Conservation (phyloP, 2,888 invertebrate species). For the Nomada flava region DNA sequence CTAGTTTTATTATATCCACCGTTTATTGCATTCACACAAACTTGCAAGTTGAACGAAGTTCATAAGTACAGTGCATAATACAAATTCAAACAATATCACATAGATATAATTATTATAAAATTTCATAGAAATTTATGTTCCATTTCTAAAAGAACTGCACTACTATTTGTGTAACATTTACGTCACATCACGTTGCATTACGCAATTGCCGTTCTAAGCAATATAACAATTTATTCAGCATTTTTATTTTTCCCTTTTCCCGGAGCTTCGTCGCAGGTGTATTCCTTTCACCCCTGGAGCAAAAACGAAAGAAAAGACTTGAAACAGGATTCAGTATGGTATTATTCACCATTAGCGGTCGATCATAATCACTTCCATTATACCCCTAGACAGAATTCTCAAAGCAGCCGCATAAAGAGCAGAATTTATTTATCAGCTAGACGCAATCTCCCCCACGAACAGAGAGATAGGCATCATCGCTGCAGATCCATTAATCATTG, state of each 20-base stretch:
- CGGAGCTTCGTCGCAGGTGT: too few relatives aligned
- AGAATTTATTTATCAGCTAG: conserved; percentile 65
- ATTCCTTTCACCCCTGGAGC: not conserved
- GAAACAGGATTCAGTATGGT: not conserved
- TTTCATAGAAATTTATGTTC: too few relatives aligned
- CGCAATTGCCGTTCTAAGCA: too few relatives aligned
- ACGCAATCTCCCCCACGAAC: conserved; percentile 15
- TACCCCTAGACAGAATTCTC: conserved; percentile 25
- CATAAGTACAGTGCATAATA: not conserved
- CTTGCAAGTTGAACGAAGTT: not conserved
- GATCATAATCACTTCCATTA: conserved; percentile 58
- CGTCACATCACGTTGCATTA: too few relatives aligned
- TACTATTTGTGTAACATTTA: too few relatives aligned
- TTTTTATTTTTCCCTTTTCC: too few relatives aligned
- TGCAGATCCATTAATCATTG: conserved; percentile 64
- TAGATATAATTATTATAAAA: too few relatives aligned
- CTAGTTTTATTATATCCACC: not conserved
- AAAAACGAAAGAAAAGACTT: not conserved
- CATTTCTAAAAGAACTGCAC: too few relatives aligned
- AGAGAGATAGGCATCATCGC: conserved; percentile 53
- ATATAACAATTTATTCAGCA: too few relatives aligned
- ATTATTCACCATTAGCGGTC: conserved; percentile 56
- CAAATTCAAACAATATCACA: not conserved
- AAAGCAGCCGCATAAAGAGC: conserved; percentile 54
- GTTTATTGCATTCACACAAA: not conserved